phyloP scores from a whole-genome alignment of 2,113 vertebrate genomes.

The Myotis brandtii region DNA sequence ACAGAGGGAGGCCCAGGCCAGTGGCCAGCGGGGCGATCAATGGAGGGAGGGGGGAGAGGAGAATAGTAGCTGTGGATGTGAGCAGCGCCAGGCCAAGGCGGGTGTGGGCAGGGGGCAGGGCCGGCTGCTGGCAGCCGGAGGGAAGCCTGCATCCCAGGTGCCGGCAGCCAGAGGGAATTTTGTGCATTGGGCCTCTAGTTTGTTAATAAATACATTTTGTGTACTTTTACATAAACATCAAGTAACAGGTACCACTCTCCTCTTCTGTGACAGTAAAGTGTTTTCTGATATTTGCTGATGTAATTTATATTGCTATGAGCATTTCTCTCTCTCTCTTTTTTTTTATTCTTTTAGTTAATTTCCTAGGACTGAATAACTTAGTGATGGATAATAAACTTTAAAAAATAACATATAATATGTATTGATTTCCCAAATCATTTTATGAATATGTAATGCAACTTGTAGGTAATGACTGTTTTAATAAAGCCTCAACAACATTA shows the following conservation, averaged over 20 bases:
- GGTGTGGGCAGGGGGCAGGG: too few relatives aligned
- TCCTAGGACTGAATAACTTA: not conserved
- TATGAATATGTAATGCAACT: not conserved
- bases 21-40: too few relatives aligned
- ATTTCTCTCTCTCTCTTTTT: not conserved
- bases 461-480: not conserved
- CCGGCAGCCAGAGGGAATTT: too few relatives aligned
- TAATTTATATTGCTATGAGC: not conserved
- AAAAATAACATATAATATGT: not conserved
- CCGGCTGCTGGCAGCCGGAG: too few relatives aligned
- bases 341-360: not conserved
- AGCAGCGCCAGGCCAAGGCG: too few relatives aligned
- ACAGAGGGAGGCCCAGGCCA: too few relatives aligned
- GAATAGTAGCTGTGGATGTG: too few relatives aligned
- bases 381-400: not conserved
- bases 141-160: too few relatives aligned
- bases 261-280: not conserved
- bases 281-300: not conserved
- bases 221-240: conserved; percentile 3
- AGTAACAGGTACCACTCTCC: not conserved
- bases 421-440: not conserved
- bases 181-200: not conserved
- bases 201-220: not conserved
- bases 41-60: rapidly evolving
- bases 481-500: not conserved